These are phyloP conservation scores for Dendrolimus kikuchii DNA, from an alignment of 1,140 invertebrate species.

Conservation along the genomic window DNA sequence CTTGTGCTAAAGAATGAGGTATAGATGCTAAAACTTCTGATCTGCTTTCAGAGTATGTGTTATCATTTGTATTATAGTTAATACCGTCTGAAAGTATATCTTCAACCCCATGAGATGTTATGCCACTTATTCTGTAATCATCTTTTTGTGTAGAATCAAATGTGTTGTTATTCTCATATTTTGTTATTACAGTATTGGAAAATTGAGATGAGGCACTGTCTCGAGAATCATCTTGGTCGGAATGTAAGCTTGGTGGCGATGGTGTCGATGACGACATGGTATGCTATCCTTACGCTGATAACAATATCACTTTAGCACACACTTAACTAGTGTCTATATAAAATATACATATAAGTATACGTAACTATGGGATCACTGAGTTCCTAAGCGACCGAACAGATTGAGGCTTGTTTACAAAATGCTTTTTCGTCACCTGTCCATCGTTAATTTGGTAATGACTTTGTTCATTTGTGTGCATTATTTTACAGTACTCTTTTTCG, in stretches of 20 bases:
- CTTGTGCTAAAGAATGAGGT: conserved; percentile 46
- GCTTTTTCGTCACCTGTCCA: conserved; percentile 62
- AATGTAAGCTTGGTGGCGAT: conserved; percentile 38
- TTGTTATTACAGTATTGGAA: conserved; percentile 22
- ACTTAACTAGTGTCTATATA: conserved; percentile 5
- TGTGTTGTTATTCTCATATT: conserved; percentile 15
- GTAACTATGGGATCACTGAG: conserved; percentile 22
- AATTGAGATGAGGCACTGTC: conserved; percentile 42
- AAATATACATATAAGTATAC: conserved; percentile 9
- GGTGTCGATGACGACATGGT: conserved; percentile 39
- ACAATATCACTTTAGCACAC: conserved; percentile 11
- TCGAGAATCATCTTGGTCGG: conserved; percentile 42
- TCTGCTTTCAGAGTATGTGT: conserved; percentile 39
- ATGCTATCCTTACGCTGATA: conserved; percentile 4
- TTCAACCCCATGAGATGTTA: conserved; percentile 61
- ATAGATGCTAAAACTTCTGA: conserved; percentile 38
- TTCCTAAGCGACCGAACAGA: conserved; percentile 43
- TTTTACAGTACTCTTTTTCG: conserved; percentile 38
- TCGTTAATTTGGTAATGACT: conserved; percentile 70
- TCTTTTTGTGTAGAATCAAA: conserved; percentile 30
- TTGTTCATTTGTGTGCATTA: conserved; percentile 52
- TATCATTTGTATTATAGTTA: conserved; percentile 33
- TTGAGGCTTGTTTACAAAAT: conserved; percentile 67
- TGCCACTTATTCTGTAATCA: conserved; percentile 26
- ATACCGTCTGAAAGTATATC: conserved; percentile 56